Evolutionary conservation across 2,888 invertebrate species (phyloP).

Genomic region (Clusia tigrina): DNA sequence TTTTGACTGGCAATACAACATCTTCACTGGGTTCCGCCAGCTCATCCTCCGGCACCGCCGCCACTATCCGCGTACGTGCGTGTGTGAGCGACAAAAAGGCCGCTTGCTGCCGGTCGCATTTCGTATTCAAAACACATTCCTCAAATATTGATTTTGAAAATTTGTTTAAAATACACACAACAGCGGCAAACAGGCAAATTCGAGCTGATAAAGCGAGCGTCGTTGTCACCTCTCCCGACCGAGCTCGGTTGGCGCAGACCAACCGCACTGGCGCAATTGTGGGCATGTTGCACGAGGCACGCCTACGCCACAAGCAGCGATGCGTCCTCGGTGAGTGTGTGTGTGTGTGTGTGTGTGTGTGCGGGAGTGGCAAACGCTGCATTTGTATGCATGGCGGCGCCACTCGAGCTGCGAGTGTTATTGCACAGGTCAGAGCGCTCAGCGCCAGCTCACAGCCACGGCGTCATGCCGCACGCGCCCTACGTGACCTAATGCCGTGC

Average conservation of each 20-base stretch:
- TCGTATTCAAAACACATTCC: slow-evolving; percentile 59
- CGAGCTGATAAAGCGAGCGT: too few species aligned
- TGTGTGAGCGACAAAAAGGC: not conserved
- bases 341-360: not conserved
- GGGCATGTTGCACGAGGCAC: not conserved
- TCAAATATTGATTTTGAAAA: slow-evolving; percentile 59
- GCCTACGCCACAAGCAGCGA: not conserved
- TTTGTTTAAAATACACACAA: slow-evolving; percentile 48
- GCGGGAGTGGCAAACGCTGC: not conserved
- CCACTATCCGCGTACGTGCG: not conserved
- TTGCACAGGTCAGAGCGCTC: not conserved
- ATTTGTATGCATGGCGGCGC: not conserved
- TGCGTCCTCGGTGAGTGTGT: not conserved
- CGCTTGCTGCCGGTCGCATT: slow-evolving; percentile 31
- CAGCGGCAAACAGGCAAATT: too few species aligned
- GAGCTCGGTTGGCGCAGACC: too few species aligned
- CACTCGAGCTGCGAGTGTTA: not conserved
- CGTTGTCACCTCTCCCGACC: too few species aligned
- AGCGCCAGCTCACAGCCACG: not conserved
- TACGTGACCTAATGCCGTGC: too few species aligned
- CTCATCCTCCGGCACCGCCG: not conserved
- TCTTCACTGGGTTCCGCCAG: too few species aligned
- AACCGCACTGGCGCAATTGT: not conserved
- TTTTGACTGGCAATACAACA: too few species aligned
- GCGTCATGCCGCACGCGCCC: too few species aligned